phyloP scores from a whole-genome alignment of 2,113 vertebrate genomes.

The Brachirus orientalis region DNA sequence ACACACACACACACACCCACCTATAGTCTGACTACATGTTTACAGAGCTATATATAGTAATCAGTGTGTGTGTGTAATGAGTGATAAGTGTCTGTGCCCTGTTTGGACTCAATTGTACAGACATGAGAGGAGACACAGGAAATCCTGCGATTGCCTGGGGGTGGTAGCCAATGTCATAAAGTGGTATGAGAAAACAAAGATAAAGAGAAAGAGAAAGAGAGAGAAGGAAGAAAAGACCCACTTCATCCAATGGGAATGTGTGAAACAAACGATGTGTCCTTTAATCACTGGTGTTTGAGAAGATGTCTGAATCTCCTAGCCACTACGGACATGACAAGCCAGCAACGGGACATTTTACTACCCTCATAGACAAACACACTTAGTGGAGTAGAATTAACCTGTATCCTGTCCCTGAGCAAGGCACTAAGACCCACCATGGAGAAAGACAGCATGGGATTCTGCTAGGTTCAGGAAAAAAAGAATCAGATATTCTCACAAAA shows the following conservation, averaged over 20 bases:
- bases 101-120: constrained; percentile 49
- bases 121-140: constrained; percentile 68
- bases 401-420: constrained; percentile 5
- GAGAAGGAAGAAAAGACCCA: neutral
- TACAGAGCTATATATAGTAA: constrained; percentile 68
- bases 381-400: neutral
- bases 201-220: neutral
- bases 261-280: constrained; percentile 34
- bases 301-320: neutral
- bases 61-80: constrained; percentile 41
- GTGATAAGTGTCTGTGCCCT: constrained; percentile 58
- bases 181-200: constrained; percentile 28
- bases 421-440: neutral
- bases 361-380: neutral
- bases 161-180: constrained; percentile 30
- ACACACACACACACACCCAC: constrained; percentile 48
- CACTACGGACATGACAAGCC: neutral
- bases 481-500: constrained; percentile 16
- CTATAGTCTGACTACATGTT: constrained; percentile 58
- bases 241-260: constrained; percentile 36
- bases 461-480: constrained; percentile 1
- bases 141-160: constrained; percentile 61
- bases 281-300: constrained; percentile 2
- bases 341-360: neutral
- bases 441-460: neutral